A percentile compares a stretch with the other conserved stretches of the same genome.
Evolutionary conservation across 2,797 vertebrate genomes (phyloP).

Genomic region (Acanthopagrus latus): DNA sequence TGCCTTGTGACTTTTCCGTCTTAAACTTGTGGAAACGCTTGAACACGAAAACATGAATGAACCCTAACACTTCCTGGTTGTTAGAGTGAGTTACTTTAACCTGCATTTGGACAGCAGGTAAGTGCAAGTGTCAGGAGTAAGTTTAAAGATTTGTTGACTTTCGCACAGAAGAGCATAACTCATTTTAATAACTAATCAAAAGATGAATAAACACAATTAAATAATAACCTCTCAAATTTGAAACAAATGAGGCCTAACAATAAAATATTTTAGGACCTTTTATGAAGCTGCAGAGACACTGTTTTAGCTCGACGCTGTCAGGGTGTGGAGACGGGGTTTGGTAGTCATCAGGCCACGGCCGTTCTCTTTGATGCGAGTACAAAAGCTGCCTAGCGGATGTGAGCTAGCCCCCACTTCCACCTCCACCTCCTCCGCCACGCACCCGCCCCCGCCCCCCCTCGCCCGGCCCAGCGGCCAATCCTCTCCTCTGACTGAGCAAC

Average conservation of each 20-base stretch:
- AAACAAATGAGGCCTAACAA: too few relatives aligned
- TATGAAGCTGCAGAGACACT: conserved; percentile 13
- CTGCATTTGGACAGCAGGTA: too few relatives aligned
- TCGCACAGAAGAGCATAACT: too few relatives aligned
- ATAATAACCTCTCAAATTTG: too few relatives aligned
- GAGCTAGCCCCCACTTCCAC: conserved; percentile 52
- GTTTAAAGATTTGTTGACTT: too few relatives aligned
- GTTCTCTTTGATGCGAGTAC: conserved; percentile 75
- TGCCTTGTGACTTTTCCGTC: neutral
- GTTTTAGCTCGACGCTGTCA: conserved; percentile 48
- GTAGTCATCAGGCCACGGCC: conserved; percentile 61
- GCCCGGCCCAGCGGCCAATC: conserved; percentile 59
- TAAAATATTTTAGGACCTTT: too few relatives aligned
- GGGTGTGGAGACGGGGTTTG: conserved; percentile 56
- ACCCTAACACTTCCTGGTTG: neutral
- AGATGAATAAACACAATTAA: too few relatives aligned
- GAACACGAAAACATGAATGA: neutral
- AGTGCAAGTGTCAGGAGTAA: too few relatives aligned
- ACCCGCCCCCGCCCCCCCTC: conserved; percentile 4
- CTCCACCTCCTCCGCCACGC: conserved; percentile 12
- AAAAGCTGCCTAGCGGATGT: conserved; percentile 77
- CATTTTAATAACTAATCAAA: too few relatives aligned
- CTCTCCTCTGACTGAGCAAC: conserved; percentile 65
- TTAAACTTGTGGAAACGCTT: neutral
- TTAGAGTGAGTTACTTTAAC: neutral